A percentile compares a stretch with the other conserved stretches of the same genome.
These are phyloP conservation scores for Cheilosia pagana DNA, from an alignment of 2,888 invertebrate species.

Conservation along the genomic window DNA sequence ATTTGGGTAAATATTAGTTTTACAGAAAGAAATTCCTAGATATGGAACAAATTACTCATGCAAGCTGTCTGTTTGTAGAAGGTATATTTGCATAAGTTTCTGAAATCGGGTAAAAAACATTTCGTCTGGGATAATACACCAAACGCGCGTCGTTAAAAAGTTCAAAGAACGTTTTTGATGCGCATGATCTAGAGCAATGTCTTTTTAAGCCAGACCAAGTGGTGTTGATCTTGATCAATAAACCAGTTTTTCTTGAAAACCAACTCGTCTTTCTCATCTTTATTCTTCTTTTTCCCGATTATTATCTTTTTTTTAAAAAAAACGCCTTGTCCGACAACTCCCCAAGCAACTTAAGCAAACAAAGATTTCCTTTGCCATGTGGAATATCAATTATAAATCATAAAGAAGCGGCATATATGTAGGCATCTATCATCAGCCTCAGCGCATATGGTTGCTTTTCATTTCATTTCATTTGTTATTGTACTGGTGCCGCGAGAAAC, in stretches of 20 bases:
- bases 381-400: slow-evolving; percentile 5
- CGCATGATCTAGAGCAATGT: slow-evolving; percentile 2
- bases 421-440: slow-evolving; percentile 14
- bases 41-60: too few relatives aligned
- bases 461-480: slow-evolving; percentile 3
- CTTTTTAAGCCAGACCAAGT: neutral
- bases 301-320: neutral
- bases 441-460: neutral
- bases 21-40: too few relatives aligned
- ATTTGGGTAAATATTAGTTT: neutral
- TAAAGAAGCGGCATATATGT: neutral
- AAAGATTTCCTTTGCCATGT: slow-evolving; percentile 24
- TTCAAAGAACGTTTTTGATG: neutral
- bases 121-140: neutral
- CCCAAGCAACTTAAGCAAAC: slow-evolving; percentile 10
- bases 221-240: neutral
- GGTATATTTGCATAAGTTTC: too few relatives aligned
- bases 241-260: neutral
- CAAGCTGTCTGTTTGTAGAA: too few relatives aligned
- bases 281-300: neutral
- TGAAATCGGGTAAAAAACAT: neutral
- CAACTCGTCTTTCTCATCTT: neutral
- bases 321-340: slow-evolving; percentile 7
- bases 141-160: neutral
- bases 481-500: slow-evolving; percentile 20